These are phyloP conservation scores for Gymnogyps californianus DNA, from an alignment of 2,113 vertebrate genomes.

Conservation along the genomic window DNA sequence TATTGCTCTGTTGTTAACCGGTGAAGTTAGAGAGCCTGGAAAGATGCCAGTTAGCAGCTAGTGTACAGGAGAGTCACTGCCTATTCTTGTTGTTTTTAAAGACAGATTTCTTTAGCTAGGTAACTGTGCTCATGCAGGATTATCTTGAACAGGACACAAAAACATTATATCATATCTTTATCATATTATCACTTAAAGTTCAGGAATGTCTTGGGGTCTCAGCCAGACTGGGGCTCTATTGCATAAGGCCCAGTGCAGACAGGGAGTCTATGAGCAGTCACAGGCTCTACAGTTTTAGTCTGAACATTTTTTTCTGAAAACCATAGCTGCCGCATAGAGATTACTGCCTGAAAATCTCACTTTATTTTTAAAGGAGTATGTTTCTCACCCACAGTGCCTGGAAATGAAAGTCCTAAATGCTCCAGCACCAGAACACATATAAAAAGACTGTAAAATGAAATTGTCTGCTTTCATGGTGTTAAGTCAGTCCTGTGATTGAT, in stretches of 20 bases:
- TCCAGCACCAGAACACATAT: constrained; percentile 40
- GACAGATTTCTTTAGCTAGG: neutral
- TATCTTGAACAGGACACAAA: neutral
- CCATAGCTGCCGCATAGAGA: neutral
- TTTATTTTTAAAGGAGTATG: constrained; percentile 56
- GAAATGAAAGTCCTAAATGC: constrained; percentile 64
- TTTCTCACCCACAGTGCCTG: constrained; percentile 47
- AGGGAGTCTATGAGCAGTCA: constrained; percentile 5
- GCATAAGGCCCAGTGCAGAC: neutral
- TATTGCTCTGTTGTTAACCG: constrained; percentile 12
- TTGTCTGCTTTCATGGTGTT: constrained; percentile 53
- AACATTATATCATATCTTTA: neutral
- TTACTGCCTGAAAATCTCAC: constrained; percentile 50
- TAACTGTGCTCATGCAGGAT: neutral
- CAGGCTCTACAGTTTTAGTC: neutral
- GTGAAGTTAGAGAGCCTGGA: neutral
- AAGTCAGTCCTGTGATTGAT: constrained; percentile 49
- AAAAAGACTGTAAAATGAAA: constrained; percentile 57
- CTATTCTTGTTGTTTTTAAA: neutral
- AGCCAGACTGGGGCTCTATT: neutral
- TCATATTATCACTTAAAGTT: neutral
- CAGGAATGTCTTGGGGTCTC: neutral
- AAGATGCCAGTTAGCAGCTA: neutral
- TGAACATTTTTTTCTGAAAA: constrained; percentile 8
- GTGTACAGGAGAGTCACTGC: neutral